Percentiles rank a stretch among this genome's conserved stretches.
Conservation (phyloP, 2,113 vertebrate genomes). For the Pleuronectes platessa region DNA sequence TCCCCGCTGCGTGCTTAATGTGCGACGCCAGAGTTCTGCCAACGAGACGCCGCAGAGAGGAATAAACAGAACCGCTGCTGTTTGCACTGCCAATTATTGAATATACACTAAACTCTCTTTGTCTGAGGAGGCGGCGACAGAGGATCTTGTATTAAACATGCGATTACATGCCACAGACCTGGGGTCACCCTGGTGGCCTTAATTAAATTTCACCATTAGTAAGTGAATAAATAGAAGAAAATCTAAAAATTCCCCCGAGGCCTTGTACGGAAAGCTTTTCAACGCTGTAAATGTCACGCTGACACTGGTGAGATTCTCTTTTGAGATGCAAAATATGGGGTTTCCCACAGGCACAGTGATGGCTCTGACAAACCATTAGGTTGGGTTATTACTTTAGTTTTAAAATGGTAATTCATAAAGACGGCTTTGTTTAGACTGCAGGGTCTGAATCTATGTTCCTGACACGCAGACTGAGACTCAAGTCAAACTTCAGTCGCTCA, state of each 20-base stretch:
- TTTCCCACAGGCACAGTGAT: neutral
- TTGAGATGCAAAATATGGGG: constrained; percentile 2
- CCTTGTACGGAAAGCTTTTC: neutral
- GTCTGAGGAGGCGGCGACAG: constrained; percentile 15
- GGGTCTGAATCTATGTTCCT: neutral
- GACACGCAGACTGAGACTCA: neutral
- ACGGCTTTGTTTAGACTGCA: neutral
- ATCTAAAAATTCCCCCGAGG: neutral
- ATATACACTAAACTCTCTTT: constrained; percentile 22
- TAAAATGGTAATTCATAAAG: neutral
- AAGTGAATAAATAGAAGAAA: constrained; percentile 15
- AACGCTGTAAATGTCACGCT: no score
- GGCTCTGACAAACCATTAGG: neutral
- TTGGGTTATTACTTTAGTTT: neutral
- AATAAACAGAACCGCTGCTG: constrained; percentile 32
- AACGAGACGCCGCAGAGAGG: constrained; percentile 27
- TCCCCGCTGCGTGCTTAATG: constrained; percentile 40
- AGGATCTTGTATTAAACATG: constrained; percentile 18
- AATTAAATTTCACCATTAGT: constrained; percentile 36
- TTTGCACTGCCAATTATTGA: constrained; percentile 37
- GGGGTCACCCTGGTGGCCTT: constrained; percentile 2
- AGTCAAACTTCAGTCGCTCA: neutral
- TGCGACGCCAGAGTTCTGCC: constrained; percentile 41
- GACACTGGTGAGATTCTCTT: neutral
- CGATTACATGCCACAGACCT: neutral